Conservation (phyloP, 2,797 vertebrate genomes). For the Syndactyla subalaris region DNA sequence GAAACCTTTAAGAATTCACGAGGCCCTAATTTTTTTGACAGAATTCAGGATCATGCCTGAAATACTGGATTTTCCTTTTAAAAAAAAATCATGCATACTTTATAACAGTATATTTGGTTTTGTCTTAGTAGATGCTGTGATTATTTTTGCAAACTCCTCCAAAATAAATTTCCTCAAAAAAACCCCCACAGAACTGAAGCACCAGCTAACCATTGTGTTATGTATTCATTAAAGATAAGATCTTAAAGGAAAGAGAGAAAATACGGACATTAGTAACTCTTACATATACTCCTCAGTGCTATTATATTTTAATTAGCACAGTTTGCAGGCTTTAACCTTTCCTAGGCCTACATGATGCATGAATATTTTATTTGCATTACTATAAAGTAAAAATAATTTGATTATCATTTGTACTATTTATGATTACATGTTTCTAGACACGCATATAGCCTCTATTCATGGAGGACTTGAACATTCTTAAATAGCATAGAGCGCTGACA, state of each 20-base stretch:
- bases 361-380: conserved; percentile 62
- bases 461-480: conserved; percentile 50
- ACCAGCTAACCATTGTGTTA: conserved; percentile 39
- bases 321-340: conserved; percentile 62
- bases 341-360: conserved; percentile 25
- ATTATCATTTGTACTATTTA: conserved; percentile 49
- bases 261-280: conserved; percentile 36
- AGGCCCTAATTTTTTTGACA: not conserved
- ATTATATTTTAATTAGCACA: conserved; percentile 62
- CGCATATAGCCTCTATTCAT: conserved; percentile 7
- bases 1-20: not conserved
- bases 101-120: not conserved
- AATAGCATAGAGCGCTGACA: conserved; percentile 55
- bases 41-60: not conserved
- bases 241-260: conserved; percentile 49
- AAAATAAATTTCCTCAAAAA: conserved; percentile 24
- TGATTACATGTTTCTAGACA: conserved; percentile 24
- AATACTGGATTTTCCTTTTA: not conserved
- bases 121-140: not conserved
- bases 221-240: conserved; percentile 52
- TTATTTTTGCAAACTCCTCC: conserved; percentile 13
- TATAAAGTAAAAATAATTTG: conserved; percentile 64
- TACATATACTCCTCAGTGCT: not conserved
- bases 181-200: not conserved
- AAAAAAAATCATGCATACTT: not conserved